Conservation (phyloP, 1,140 invertebrate species). For the Pseudomyrmex sp. region DNA sequence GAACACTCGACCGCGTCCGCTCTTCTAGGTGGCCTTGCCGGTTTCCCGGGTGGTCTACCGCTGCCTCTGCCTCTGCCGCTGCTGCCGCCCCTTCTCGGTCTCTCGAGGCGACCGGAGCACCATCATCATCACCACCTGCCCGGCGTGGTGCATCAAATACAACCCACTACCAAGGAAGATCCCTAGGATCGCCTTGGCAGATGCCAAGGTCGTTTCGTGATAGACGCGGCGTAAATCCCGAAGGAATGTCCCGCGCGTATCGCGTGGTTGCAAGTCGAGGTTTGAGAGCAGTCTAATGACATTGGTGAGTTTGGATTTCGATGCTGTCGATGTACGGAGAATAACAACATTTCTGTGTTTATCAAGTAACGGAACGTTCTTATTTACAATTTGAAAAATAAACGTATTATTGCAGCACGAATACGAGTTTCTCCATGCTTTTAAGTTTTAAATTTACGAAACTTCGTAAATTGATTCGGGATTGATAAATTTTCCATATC, state of each 20-base stretch:
- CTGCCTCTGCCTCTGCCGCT: conserved; percentile 85
- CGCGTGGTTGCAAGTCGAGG: conserved; percentile 35
- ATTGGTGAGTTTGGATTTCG: conserved; percentile 42
- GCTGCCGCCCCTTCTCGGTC: conserved; percentile 83
- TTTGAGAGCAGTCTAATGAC: conserved; percentile 28
- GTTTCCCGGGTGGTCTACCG: conserved; percentile 85
- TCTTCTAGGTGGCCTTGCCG: conserved; percentile 84
- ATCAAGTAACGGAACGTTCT: not conserved
- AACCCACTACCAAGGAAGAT: conserved; percentile 82
- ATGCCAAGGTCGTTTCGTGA: conserved; percentile 3
- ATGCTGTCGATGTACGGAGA: not conserved
- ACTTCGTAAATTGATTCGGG: no score
- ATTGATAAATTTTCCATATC: not conserved
- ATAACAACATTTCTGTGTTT: conserved; percentile 5
- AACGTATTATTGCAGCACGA: not conserved
- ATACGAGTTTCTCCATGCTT: not conserved
- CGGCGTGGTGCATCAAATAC: conserved; percentile 81
- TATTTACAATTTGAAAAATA: not conserved
- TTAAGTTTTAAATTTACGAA: not conserved
- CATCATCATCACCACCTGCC: conserved; percentile 78
- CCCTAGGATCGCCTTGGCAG: conserved; percentile 75
- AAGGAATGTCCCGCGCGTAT: conserved; percentile 11
- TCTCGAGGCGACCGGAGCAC: conserved; percentile 82
- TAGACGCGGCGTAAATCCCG: conserved; percentile 1
- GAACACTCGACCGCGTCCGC: conserved; percentile 94